Evolutionary conservation across 2,888 invertebrate genomes (phyloP).

Genomic region (Drosophila kambysellisi): DNA sequence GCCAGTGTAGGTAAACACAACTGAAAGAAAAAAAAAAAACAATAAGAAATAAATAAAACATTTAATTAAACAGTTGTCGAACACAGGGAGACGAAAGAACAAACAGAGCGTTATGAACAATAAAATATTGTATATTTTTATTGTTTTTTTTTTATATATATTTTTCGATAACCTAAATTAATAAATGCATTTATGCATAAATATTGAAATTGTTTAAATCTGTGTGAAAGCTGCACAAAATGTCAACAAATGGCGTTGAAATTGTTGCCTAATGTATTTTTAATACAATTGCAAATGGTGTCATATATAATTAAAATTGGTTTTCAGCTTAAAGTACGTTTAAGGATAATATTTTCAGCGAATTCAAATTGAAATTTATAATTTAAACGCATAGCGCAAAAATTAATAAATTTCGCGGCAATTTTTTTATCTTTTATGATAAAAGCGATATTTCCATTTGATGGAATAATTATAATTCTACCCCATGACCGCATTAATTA

Average conservation of each 20-base stretch:
- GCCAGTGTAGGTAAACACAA: neutral
- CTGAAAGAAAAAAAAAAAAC: slow-evolving; percentile 1
- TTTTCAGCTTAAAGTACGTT: slow-evolving; percentile 15
- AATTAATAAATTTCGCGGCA: slow-evolving; percentile 41
- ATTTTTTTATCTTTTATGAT: slow-evolving; percentile 10
- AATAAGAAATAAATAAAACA: slow-evolving; percentile 15
- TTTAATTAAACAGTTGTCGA: slow-evolving; percentile 44
- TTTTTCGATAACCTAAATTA: slow-evolving; percentile 16
- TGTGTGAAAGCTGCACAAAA: slow-evolving; percentile 1
- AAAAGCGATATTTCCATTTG: slow-evolving; percentile 48
- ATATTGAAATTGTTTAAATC: slow-evolving; percentile 9
- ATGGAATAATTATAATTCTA: slow-evolving; percentile 60
- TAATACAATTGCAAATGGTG: slow-evolving; percentile 9
- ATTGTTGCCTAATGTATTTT: slow-evolving; percentile 19
- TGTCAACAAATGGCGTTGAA: slow-evolving; percentile 5
- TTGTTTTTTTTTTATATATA: neutral
- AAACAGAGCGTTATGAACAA: slow-evolving; percentile 26
- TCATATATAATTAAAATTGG: slow-evolving; percentile 14
- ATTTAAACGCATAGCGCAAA: neutral
- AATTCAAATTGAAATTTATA: slow-evolving; percentile 26
- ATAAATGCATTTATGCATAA: slow-evolving; percentile 11
- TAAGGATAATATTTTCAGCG: slow-evolving; percentile 30
- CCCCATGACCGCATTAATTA: slow-evolving; percentile 58
- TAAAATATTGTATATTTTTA: neutral
- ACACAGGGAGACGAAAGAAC: slow-evolving; percentile 16